Conservation (phyloP, 2,113 vertebrate genomes). For the Microtus oregoni region DNA sequence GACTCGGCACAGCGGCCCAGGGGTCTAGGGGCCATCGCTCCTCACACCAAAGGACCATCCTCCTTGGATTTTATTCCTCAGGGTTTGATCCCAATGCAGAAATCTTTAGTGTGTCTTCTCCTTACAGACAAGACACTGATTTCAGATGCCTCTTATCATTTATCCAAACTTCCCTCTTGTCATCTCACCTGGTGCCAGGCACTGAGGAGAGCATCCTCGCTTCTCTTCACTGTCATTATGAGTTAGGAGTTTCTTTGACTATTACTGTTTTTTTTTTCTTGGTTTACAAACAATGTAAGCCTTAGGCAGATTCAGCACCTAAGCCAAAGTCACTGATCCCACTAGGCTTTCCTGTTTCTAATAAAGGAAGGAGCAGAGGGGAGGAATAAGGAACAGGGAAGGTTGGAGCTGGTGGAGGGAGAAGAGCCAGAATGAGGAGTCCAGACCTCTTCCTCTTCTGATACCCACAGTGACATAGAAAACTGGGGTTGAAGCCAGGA, state of each 20-base stretch:
- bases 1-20: too few relatives aligned
- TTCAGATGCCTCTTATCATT: not conserved
- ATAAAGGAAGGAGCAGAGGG: not conserved
- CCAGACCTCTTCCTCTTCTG: not conserved
- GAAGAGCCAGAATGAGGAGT: not conserved
- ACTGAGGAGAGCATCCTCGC: accelerated
- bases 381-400: not conserved
- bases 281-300: not conserved
- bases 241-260: not conserved
- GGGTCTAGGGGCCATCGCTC: not conserved
- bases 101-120: not conserved
- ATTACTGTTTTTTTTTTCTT: not conserved
- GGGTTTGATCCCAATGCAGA: not conserved
- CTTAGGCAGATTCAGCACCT: not conserved
- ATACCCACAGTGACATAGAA: too few relatives aligned
- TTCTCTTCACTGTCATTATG: not conserved
- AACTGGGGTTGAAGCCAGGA: not conserved
- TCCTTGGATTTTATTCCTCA: not conserved
- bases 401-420: not conserved
- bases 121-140: not conserved
- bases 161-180: not conserved
- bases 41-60: not conserved
- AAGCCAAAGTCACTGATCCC: not conserved
- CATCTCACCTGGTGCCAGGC: not conserved
- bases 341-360: too few relatives aligned